phyloP scores from a whole-genome alignment of 2,888 invertebrate species.

The Perizoma flavofasciatum region DNA sequence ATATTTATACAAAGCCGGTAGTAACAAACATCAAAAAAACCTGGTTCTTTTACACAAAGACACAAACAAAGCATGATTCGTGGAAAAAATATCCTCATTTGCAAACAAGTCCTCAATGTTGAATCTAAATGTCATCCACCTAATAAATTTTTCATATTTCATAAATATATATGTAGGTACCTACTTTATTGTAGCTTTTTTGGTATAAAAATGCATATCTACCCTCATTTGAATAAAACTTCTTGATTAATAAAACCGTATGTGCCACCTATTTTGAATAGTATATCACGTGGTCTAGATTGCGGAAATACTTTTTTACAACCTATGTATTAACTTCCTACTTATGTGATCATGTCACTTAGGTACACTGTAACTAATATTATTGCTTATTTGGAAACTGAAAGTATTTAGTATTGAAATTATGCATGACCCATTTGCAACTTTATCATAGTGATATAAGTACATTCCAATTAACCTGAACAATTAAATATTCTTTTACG shows the following conservation, averaged over 20 bases:
- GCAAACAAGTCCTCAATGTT: slow-evolving; percentile 32
- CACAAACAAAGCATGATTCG: slow-evolving; percentile 18
- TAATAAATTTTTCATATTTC: slow-evolving; percentile 18
- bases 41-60: slow-evolving; percentile 18
- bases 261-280: too few species aligned
- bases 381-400: too few species aligned
- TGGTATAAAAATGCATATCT: too few species aligned
- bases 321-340: too few species aligned
- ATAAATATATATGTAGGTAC: neutral
- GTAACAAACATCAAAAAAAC: neutral
- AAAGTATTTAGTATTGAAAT: slow-evolving; percentile 26
- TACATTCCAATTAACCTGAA: slow-evolving; percentile 27
- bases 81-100: slow-evolving; percentile 24
- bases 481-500: slow-evolving; percentile 21
- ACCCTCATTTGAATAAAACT: too few species aligned
- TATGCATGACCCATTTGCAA: slow-evolving; percentile 34
- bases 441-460: slow-evolving; percentile 35
- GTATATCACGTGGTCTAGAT: too few species aligned
- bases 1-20: slow-evolving; percentile 10
- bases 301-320: too few species aligned
- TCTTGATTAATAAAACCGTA: too few species aligned
- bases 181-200: neutral
- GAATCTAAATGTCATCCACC: slow-evolving; percentile 27
- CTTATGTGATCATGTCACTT: too few species aligned
- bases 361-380: too few species aligned